phyloP scores from a whole-genome alignment of 2,113 vertebrate genomes.

The Andinoacara biseriatus region DNA sequence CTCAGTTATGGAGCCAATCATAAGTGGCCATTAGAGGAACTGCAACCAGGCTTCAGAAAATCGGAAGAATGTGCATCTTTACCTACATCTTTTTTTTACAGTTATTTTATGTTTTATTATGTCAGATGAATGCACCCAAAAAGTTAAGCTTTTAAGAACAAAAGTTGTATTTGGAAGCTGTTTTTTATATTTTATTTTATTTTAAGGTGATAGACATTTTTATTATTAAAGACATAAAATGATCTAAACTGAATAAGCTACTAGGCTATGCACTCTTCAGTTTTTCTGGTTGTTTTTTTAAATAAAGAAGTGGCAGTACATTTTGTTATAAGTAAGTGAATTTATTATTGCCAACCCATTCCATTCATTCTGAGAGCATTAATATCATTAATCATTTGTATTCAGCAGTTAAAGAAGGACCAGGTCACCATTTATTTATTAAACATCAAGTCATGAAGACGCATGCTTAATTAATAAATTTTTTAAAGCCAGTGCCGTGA shows the following conservation, averaged over 20 bases:
- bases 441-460: neutral
- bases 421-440: neutral
- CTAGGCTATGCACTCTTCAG: neutral
- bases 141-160: neutral
- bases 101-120: neutral
- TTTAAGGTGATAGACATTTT: neutral
- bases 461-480: neutral
- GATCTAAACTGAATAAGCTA: neutral
- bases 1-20: neutral
- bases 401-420: neutral
- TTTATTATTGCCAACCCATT: neutral
- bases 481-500: neutral
- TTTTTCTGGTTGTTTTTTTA: neutral
- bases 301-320: neutral
- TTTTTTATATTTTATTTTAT: too few relatives aligned
- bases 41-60: neutral
- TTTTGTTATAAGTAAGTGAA: neutral
- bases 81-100: neutral
- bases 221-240: too few relatives aligned
- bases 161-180: neutral
- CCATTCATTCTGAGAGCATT: neutral
- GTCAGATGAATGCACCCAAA: neutral
- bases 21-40: neutral
- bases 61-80: neutral
- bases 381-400: neutral